Conservation (phyloP, 2,888 invertebrate species). For the Microctonus aethiopoides region DNA sequence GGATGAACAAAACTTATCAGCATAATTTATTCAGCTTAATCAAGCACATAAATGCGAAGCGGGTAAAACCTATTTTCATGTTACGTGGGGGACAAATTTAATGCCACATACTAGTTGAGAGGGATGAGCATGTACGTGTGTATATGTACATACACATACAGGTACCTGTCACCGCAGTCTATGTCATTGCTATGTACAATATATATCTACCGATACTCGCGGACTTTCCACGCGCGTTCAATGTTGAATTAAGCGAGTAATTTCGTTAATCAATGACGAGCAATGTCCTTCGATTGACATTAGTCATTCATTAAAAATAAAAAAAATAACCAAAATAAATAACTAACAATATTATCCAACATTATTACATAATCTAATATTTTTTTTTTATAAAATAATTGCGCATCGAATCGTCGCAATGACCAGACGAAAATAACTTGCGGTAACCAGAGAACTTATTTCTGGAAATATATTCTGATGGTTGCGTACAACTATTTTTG, state of each 20-base stretch:
- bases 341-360: too few species aligned
- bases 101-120: conserved; percentile 17
- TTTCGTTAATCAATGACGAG: background rate
- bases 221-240: background rate
- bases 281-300: background rate
- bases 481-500: conserved; percentile 55
- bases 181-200: background rate
- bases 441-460: conserved; percentile 64
- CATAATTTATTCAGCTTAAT: conserved; percentile 55
- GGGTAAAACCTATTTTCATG: conserved; percentile 49
- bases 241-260: conserved; percentile 2
- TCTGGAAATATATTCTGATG: conserved; percentile 56
- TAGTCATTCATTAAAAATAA: background rate
- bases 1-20: conserved; percentile 50
- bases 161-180: background rate
- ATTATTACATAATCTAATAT: too few species aligned
- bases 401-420: conserved; percentile 27
- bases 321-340: background rate
- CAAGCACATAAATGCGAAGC: conserved; percentile 49
- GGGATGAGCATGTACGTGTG: background rate
- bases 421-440: conserved; percentile 54
- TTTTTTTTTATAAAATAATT: background rate
- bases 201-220: background rate
- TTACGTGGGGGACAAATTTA: conserved; percentile 48
- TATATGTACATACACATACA: background rate